phyloP scores from a whole-genome alignment of 2,888 invertebrate genomes.

The Melipona beecheii region DNA sequence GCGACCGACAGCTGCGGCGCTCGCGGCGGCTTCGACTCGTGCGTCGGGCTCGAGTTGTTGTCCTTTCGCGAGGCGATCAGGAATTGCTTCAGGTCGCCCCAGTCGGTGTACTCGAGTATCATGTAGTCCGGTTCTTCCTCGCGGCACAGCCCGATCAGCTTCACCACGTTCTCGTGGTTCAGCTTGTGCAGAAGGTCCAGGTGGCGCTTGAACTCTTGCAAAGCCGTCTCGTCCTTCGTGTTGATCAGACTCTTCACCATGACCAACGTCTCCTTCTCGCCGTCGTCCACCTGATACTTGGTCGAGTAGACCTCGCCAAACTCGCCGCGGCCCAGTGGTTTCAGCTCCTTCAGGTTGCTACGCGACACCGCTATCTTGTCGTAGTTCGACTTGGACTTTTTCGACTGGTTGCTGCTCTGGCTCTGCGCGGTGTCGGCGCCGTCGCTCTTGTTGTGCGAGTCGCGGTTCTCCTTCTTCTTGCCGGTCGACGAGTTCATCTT shows the following conservation, averaged over 20 bases:
- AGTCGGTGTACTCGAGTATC: slow-evolving; percentile 96
- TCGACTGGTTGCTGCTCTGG: slow-evolving; percentile 86
- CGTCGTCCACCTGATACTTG: slow-evolving; percentile 84
- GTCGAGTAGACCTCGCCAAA: slow-evolving; percentile 96
- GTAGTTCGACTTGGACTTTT: slow-evolving; percentile 88
- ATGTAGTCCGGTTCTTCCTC: slow-evolving; percentile 95
- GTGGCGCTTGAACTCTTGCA: slow-evolving; percentile 94
- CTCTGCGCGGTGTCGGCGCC: slow-evolving; percentile 88
- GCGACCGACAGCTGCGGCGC: slow-evolving; percentile 88
- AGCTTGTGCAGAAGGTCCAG: slow-evolving; percentile 93
- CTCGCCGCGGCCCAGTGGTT: slow-evolving; percentile 90
- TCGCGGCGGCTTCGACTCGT: slow-evolving; percentile 79
- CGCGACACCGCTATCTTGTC: slow-evolving; percentile 92
- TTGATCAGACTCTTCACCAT: slow-evolving; percentile 92
- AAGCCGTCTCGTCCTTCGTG: slow-evolving; percentile 90
- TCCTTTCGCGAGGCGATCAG: slow-evolving; percentile 86
- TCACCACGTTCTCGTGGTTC: slow-evolving; percentile 92
- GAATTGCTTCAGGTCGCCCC: slow-evolving; percentile 97
- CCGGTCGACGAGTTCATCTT: slow-evolving; percentile 73
- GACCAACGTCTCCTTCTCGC: slow-evolving; percentile 85
- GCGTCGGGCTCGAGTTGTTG: slow-evolving; percentile 69
- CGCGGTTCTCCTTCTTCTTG: slow-evolving; percentile 83
- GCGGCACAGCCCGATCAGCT: slow-evolving; percentile 92
- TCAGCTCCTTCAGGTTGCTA: slow-evolving; percentile 89
- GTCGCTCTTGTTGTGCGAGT: slow-evolving; percentile 88